Percentiles rank a stretch among this genome's conserved stretches.
Conservation (phyloP, 1,140 invertebrate species). For the Saccostrea glomerata region DNA sequence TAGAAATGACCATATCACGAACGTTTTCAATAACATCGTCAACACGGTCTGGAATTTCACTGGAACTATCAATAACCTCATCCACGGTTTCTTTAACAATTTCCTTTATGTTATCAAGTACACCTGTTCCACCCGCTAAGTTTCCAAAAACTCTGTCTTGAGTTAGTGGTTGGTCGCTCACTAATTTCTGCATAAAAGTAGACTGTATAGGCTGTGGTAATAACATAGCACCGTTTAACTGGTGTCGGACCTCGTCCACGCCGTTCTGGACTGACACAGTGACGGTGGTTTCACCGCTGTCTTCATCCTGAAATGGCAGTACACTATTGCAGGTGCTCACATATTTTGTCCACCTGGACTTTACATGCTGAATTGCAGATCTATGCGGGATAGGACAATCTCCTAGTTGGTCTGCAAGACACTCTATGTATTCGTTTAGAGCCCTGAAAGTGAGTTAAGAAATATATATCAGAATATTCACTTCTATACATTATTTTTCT, state of each 20-base stretch:
- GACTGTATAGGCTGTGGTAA: neutral
- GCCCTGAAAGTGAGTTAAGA: neutral
- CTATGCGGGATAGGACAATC: neutral
- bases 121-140: neutral
- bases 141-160: neutral
- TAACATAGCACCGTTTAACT: neutral
- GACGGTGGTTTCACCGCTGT: neutral
- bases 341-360: neutral
- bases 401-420: constrained; percentile 2
- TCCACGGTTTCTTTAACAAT: neutral
- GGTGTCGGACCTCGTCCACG: neutral
- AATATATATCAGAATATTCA: neutral
- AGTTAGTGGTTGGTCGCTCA: neutral
- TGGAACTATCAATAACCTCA: neutral
- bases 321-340: neutral
- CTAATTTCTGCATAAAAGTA: neutral
- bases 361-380: neutral
- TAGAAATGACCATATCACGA: neutral
- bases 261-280: neutral
- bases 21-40: neutral
- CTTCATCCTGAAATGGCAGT: constrained; percentile 13
- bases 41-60: neutral
- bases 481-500: neutral
- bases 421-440: neutral
- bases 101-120: neutral